Percentiles rank a stretch among this genome's conserved stretches.
These are phyloP conservation scores for Machaerirhynchus nigripectus DNA, from an alignment of 2,113 vertebrate genomes.

Conservation along the genomic window DNA sequence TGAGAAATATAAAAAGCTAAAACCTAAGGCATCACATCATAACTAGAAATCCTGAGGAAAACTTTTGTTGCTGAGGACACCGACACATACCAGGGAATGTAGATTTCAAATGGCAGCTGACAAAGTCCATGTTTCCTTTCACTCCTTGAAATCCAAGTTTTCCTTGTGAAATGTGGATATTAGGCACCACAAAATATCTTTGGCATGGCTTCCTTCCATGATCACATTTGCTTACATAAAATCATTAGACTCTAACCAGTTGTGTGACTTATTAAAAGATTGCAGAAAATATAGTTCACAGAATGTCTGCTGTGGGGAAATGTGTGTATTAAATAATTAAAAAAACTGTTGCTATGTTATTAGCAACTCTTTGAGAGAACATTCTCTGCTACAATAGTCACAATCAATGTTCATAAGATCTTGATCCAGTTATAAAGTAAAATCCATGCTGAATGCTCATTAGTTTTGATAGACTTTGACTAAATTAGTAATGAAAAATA, in stretches of 20 bases:
- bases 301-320: not conserved
- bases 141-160: not conserved
- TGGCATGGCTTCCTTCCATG: not conserved
- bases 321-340: not conserved
- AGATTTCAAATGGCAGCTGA: not conserved
- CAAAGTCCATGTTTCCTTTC: not conserved
- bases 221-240: not conserved
- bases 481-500: not conserved
- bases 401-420: not conserved
- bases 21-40: too few relatives aligned
- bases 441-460: not conserved
- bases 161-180: not conserved
- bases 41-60: not conserved
- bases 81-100: not conserved
- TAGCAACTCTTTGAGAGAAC: not conserved
- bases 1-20: too few relatives aligned
- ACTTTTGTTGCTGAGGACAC: not conserved
- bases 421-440: not conserved
- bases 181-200: not conserved
- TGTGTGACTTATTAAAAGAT: not conserved
- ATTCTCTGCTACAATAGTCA: not conserved
- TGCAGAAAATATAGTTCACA: not conserved
- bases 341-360: not conserved
- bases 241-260: not conserved
- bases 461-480: not conserved